Evolutionary conservation across 2,113 vertebrate genomes (phyloP), one percentile per base, ranked within the genome.

Genomic region (Crotophaga sulcirostris): DNA sequence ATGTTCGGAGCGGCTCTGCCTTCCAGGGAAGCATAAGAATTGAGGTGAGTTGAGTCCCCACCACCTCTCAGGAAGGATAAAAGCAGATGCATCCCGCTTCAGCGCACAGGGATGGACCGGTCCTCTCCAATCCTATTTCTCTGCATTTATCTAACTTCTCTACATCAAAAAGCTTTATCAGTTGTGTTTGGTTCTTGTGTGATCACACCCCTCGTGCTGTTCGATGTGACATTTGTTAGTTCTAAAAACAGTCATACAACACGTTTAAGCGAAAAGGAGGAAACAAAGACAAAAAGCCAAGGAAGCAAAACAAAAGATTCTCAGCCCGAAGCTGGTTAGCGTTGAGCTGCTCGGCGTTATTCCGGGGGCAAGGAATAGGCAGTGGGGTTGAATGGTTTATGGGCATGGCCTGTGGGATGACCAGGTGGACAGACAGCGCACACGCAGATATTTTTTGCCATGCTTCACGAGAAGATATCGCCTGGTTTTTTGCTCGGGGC

Each of bases 91-190:
- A 24, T 55, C 59, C 51, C 3, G 3, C 63, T 25, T 9, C 1
- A 3, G 44, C 2, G 5, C 3, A 0, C 1, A 2, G 42, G 45
- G 44, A 60, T 0, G 0, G 45, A 51, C 2, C 3, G 0, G 1
- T 28, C 40, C 5, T 24, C 70, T 76, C 72, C 79, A 49, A 16
- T 49, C 25, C 40, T 40, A 3, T 3, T 10, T 9, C 34, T 33
- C 84, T 9, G 23, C 3, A 1, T 45, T 64, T 34, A 18, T 16
- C 87, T 45, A 54, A 26, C 81, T 54, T 40, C 75, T 36, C 81
- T 68, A 2, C 49, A n/a, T 2, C 90, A 28, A 4, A 16, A 45
- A 45, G n/a, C 4, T 60, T 56, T 24, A 4, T 59, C 5, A 55
- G 70, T 75, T 9, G 23, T 4, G 4, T 3, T 47, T 58, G 12